phyloP scores from a whole-genome alignment of 2,888 invertebrate species.

The Tribolium freemani region DNA sequence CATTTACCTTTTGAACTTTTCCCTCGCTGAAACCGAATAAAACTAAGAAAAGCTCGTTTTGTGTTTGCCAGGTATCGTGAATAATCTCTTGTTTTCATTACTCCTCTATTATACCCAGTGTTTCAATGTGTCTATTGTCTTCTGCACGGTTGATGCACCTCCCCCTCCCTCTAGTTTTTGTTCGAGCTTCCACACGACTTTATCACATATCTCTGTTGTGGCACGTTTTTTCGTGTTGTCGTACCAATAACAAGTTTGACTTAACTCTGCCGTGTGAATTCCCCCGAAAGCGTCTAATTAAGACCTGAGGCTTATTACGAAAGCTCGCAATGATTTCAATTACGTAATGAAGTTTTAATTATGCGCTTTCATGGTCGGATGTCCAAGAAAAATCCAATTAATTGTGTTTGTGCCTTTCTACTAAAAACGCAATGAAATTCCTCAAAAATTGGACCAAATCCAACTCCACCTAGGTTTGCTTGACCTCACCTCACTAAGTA shows the following conservation, averaged over 20 bases:
- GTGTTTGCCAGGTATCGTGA: conserved; percentile 36
- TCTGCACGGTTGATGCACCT: conserved; percentile 37
- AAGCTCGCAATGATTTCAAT: conserved; percentile 1
- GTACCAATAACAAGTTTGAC: conserved; percentile 4
- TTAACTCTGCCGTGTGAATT: conserved; percentile 21
- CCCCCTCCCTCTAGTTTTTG: conserved; percentile 9
- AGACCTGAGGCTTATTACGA: neutral
- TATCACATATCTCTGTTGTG: conserved; percentile 16
- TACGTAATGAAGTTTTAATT: conserved; percentile 26
- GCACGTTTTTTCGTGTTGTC: conserved; percentile 21
- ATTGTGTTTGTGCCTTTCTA: conserved; percentile 4
- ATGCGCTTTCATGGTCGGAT: conserved; percentile 23
- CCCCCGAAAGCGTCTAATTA: conserved; percentile 17
- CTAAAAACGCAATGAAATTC: neutral
- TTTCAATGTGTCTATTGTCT: conserved; percentile 37
- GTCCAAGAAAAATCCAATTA: conserved; percentile 25
- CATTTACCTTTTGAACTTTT: conserved; percentile 28
- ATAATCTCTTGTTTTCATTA: conserved; percentile 38
- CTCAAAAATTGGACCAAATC: neutral
- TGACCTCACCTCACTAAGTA: neutral
- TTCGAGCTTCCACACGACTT: conserved; percentile 21
- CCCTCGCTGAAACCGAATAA: conserved; percentile 13
- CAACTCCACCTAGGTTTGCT: neutral
- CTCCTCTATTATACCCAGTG: conserved; percentile 32
- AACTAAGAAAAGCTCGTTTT: conserved; percentile 25